Evolutionary conservation across 2,797 vertebrate genomes (phyloP).

Genomic region (Orientallactaga sibirica): DNA sequence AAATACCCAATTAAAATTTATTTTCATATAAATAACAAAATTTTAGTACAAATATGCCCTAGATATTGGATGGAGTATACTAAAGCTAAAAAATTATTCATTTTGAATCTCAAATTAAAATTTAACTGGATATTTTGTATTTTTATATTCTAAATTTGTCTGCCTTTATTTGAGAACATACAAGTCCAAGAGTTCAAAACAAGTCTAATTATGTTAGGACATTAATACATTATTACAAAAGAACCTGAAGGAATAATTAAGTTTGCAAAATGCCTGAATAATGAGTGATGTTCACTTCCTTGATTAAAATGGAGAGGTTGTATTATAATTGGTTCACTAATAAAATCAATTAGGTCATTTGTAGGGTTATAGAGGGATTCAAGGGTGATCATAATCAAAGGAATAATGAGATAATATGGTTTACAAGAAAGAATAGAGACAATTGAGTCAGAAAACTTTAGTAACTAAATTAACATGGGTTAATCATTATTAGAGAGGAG

Average conservation of each 20-base stretch:
- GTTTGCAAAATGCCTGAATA: slow-evolving; percentile 42
- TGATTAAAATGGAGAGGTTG: slow-evolving; percentile 62
- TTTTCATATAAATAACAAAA: slow-evolving; percentile 24
- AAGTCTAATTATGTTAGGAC: background rate
- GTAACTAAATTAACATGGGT: slow-evolving; percentile 9
- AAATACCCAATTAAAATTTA: slow-evolving; percentile 17
- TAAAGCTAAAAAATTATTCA: slow-evolving; percentile 1
- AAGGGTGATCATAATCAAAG: background rate
- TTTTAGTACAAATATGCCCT: background rate
- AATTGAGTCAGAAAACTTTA: slow-evolving; percentile 5
- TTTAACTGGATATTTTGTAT: background rate
- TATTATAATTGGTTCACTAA: slow-evolving; percentile 47
- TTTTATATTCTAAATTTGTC: slow-evolving; percentile 41
- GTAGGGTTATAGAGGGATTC: background rate
- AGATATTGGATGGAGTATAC: background rate
- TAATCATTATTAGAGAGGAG: background rate
- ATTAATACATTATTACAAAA: slow-evolving; percentile 49
- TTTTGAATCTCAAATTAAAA: slow-evolving; percentile 36
- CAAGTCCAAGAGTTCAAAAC: slow-evolving; percentile 33
- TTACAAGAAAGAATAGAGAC: slow-evolving; percentile 22
- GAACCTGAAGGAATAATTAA: slow-evolving; percentile 32
- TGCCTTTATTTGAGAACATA: background rate
- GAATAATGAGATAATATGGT: background rate
- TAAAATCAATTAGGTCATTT: slow-evolving; percentile 41
- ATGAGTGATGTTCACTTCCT: slow-evolving; percentile 26